Evolutionary conservation across 2,888 invertebrate species (phyloP).

Genomic region (Caradrina clavipalpis): DNA sequence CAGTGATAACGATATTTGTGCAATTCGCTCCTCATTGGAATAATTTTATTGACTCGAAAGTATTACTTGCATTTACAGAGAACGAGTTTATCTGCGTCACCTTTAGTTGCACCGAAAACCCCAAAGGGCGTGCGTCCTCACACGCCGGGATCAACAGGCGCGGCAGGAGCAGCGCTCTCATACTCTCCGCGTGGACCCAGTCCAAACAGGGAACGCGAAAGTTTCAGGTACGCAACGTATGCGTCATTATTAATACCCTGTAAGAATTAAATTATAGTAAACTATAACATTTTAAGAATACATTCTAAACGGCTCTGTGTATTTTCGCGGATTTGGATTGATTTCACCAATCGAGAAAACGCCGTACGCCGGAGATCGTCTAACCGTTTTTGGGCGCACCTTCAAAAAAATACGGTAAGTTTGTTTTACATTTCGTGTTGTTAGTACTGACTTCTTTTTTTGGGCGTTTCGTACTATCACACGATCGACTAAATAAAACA

Average conservation of each 20-base stretch:
- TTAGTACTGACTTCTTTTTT: conserved; percentile 38
- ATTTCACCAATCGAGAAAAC: conserved; percentile 24
- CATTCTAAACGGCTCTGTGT: conserved; percentile 35
- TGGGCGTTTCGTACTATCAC: conserved; percentile 26
- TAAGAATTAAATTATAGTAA: neutral
- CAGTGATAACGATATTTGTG: neutral
- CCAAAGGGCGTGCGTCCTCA: conserved; percentile 87
- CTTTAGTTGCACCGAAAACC: conserved; percentile 88
- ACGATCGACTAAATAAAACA: conserved; percentile 14
- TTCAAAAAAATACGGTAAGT: conserved; percentile 39
- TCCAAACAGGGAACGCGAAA: conserved; percentile 95
- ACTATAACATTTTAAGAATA: conserved; percentile 1
- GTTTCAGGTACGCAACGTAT: conserved; percentile 93
- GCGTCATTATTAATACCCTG: conserved; percentile 7
- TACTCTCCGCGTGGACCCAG: conserved; percentile 95
- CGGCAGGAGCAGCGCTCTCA: conserved; percentile 87
- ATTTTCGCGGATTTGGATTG: conserved; percentile 35
- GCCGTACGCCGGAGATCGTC: conserved; percentile 18
- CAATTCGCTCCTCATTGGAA: neutral
- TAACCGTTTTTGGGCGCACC: conserved; percentile 11
- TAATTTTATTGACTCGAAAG: neutral
- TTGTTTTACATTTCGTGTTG: conserved; percentile 18
- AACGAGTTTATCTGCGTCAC: conserved; percentile 86
- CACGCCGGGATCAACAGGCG: conserved; percentile 86
- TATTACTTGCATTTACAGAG: conserved; percentile 71